Evolutionary conservation across 2,888 invertebrate species (phyloP).

Genomic region (Lasioglossum lativentre): DNA sequence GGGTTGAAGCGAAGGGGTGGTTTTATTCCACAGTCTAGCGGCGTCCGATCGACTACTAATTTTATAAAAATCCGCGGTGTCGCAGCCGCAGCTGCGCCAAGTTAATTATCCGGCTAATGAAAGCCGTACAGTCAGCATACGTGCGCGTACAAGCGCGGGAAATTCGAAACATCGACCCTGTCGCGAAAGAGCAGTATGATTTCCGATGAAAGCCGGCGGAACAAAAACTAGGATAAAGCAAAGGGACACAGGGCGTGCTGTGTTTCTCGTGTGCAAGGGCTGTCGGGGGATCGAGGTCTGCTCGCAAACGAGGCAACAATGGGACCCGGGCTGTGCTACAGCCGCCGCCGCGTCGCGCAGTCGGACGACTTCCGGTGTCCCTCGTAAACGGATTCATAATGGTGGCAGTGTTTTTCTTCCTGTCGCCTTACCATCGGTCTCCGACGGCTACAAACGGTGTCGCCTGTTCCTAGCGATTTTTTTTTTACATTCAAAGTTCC

Average conservation of each 20-base stretch:
- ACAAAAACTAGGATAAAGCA: constrained; percentile 1
- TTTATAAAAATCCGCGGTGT: neutral
- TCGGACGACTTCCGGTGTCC: constrained; percentile 23
- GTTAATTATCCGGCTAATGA: neutral
- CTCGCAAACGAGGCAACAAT: constrained; percentile 49
- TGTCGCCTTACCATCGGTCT: neutral
- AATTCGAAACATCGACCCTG: neutral
- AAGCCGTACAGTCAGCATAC: neutral
- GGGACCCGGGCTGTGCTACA: constrained; percentile 21
- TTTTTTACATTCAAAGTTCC: neutral
- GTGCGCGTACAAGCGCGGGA: neutral
- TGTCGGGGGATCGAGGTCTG: neutral
- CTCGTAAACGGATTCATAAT: constrained; percentile 60
- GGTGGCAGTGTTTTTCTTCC: constrained; percentile 23
- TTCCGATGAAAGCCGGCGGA: neutral
- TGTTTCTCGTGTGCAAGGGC: constrained; percentile 30
- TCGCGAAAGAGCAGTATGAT: neutral
- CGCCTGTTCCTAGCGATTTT: neutral
- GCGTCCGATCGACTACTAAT: neutral
- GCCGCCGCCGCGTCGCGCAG: constrained; percentile 47
- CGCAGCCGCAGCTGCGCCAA: neutral
- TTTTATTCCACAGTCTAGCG: neutral
- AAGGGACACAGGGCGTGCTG: neutral
- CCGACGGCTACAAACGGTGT: neutral
- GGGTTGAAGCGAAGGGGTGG: too few relatives aligned